phyloP scores from a whole-genome alignment of 2,113 vertebrate genomes.

The Anguilla japonica region DNA sequence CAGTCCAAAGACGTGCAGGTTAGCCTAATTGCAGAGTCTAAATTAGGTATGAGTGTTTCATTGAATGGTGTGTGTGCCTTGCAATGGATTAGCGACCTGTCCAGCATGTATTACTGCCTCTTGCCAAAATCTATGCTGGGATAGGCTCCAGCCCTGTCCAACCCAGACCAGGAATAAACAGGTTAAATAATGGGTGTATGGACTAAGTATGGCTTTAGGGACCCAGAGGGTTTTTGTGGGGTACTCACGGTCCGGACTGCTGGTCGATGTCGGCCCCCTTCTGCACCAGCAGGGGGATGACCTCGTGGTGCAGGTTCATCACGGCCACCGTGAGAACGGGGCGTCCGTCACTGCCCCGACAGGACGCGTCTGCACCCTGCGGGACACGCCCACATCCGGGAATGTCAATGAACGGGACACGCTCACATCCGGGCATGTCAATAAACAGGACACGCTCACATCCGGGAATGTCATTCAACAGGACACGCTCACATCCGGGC shows the following conservation, averaged over 20 bases:
- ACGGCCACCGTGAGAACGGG: conserved; percentile 69
- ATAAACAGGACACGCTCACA: background rate
- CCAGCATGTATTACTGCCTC: too few relatives aligned
- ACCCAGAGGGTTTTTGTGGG: too few relatives aligned
- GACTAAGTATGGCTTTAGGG: background rate
- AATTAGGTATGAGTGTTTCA: too few relatives aligned
- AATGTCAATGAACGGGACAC: background rate
- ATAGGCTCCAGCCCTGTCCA: too few relatives aligned
- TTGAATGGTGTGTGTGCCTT: too few relatives aligned
- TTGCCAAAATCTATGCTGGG: too few relatives aligned
- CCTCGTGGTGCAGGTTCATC: conserved; percentile 63
- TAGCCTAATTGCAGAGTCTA: too few relatives aligned
- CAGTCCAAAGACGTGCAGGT: too few relatives aligned
- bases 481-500: background rate
- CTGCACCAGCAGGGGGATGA: conserved; percentile 73
- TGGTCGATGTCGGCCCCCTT: conserved; percentile 74
- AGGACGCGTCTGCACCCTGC: conserved; percentile 82
- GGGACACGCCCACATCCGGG: background rate
- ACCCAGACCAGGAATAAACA: too few relatives aligned
- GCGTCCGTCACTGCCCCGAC: conserved; percentile 47
- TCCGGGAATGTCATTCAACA: background rate
- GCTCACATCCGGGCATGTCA: background rate
- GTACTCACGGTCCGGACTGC: conserved; percentile 75
- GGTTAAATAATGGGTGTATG: too few relatives aligned
- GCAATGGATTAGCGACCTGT: too few relatives aligned